Conservation (phyloP, 2,113 vertebrate species). For the Charadrius vociferus region DNA sequence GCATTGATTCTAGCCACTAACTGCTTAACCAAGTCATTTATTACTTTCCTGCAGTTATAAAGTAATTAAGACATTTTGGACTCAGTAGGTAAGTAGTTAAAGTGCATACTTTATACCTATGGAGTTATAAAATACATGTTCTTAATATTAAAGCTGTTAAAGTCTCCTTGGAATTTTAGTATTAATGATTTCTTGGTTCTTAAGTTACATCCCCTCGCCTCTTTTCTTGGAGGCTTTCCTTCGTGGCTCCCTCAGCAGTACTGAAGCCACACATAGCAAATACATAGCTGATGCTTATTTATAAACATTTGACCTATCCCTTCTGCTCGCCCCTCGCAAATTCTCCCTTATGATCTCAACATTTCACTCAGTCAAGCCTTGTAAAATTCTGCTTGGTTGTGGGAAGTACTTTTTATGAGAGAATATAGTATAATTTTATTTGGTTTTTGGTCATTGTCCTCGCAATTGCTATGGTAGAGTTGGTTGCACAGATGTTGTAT, state of each 20-base stretch:
- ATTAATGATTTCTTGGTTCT: background rate
- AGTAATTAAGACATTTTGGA: background rate
- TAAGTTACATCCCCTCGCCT: background rate
- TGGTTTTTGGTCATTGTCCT: background rate
- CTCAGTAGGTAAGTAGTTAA: background rate
- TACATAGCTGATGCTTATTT: background rate
- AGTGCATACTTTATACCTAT: background rate
- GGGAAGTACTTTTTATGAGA: background rate
- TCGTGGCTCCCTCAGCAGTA: background rate
- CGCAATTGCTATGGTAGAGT: background rate
- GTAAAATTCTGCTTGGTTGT: conserved; percentile 6
- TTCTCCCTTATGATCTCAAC: background rate
- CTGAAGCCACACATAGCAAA: background rate
- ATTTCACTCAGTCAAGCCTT: background rate
- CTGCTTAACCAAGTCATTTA: background rate
- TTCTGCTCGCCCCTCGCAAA: background rate
- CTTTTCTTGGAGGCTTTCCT: background rate
- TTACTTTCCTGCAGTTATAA: background rate
- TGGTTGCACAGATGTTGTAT: conserved; percentile 6
- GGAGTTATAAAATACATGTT: background rate
- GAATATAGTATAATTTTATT: background rate
- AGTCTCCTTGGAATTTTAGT: background rate
- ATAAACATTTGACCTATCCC: background rate
- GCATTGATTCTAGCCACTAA: background rate
- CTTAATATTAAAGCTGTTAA: background rate